Evolutionary conservation across 2,888 invertebrate species (phyloP), one percentile per base, ranked within the genome.

Genomic region (Argyra leucocephala): DNA sequence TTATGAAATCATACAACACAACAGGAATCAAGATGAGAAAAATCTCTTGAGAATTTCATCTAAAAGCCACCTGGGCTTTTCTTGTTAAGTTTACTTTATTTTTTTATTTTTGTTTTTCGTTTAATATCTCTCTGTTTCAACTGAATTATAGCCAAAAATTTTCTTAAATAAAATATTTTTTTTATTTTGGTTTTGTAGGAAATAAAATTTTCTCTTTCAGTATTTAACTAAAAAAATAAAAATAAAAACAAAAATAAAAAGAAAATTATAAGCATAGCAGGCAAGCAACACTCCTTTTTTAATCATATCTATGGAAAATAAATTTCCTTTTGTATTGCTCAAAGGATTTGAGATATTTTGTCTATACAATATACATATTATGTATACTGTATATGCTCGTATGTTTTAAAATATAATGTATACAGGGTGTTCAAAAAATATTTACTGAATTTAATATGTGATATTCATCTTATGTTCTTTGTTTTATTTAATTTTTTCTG

Each of bases 41-140:
- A 48, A 18, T 48, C 48, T 48, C 48, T 3, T 48, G 48, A 48
- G 48, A 48, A 48, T 48, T 48, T 48, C 48, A 48, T 48, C 3
- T 48, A 48, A 48, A 48, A 48, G 48, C 48, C 48, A 48, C 48
- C 48, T 48, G 48, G 48, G 48, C 48, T 48, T 48, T n/a, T n/a
- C n/a, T n/a, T n/a, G n/a, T n/a, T n/a, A n/a, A n/a, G n/a, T n/a
- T n/a, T n/a, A n/a, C n/a, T n/a, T 48, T 5, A 48, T 18, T 18
- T n/a, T 37, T n/a, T 15, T 48, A 15, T 48, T 48, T 18, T 48
- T 48, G 15, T 48, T 48, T n/a, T 48, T 48, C 48, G 5, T 48
- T 31, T 31, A 31, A 31, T 31, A 31, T 31, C 2, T 31, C 12
- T 31, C 31, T 2, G 31, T 10, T 6, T 12, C 48, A 48, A 15